Conservation (phyloP, 2,797 vertebrate genomes). For the Anisognathus igniventris region DNA sequence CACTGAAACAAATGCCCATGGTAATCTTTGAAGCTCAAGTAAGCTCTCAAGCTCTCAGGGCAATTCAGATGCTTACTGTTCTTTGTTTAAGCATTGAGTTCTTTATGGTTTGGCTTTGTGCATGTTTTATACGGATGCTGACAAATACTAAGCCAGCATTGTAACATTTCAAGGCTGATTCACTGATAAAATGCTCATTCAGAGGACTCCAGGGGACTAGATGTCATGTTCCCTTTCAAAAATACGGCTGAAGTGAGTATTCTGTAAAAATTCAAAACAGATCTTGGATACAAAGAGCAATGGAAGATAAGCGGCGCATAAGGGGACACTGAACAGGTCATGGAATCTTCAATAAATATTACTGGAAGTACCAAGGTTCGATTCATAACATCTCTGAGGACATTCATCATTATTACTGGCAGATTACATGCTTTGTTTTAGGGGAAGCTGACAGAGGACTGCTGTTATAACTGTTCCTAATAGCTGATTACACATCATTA, state of each 20-base stretch:
- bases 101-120: slow-evolving; percentile 9
- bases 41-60: background rate
- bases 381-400: slow-evolving; percentile 34
- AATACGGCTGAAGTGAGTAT: slow-evolving; percentile 3
- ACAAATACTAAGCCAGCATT: background rate
- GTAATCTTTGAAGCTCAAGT: background rate
- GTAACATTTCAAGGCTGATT: slow-evolving; percentile 36
- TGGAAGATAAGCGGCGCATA: slow-evolving; percentile 2
- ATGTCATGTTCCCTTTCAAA: slow-evolving; percentile 37
- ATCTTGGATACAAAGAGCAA: slow-evolving; percentile 27
- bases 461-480: slow-evolving; percentile 44
- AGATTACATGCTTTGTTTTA: slow-evolving; percentile 53
- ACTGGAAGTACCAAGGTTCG: slow-evolving; percentile 7
- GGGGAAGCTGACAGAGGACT: slow-evolving; percentile 17
- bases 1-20: background rate
- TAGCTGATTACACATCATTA: slow-evolving; percentile 46
- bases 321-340: slow-evolving; percentile 3
- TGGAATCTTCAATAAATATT: slow-evolving; percentile 9
- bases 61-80: background rate
- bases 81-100: slow-evolving; percentile 14
- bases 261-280: slow-evolving; percentile 46
- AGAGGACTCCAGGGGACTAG: slow-evolving; percentile 1
- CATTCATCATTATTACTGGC: slow-evolving; percentile 53
- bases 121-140: background rate
- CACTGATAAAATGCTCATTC: slow-evolving; percentile 30